phyloP scores from a whole-genome alignment of 30 jellyfish, hydroid and myxozoan genomes.

The Turritopsis dohrnii region DNA sequence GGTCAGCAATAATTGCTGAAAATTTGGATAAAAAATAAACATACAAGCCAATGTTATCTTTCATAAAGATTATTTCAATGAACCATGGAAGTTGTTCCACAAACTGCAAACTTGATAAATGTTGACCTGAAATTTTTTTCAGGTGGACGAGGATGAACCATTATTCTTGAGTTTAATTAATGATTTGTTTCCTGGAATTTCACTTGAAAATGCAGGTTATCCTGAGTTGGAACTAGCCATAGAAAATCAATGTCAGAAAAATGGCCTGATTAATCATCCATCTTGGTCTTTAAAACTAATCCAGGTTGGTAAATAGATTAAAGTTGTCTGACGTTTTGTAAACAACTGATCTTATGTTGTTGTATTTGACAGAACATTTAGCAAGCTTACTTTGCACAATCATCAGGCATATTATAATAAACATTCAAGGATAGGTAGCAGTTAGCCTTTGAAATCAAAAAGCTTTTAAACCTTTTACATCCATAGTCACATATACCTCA shows the following conservation, averaged over 20 bases:
- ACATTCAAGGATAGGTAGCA: too few relatives aligned
- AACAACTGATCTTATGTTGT: too few relatives aligned
- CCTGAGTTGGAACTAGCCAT: slow-evolving; percentile 77
- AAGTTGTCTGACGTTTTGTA: too few relatives aligned
- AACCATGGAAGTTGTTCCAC: too few relatives aligned
- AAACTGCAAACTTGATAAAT: background rate
- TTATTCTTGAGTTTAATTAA: slow-evolving; percentile 74
- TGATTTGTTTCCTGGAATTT: slow-evolving; percentile 81
- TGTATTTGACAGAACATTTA: too few relatives aligned
- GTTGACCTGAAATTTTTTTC: background rate
- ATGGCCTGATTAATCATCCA: slow-evolving; percentile 63
- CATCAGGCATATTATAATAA: too few relatives aligned
- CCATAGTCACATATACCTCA: background rate
- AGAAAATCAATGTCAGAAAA: slow-evolving; percentile 54
- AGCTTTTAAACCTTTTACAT: too few relatives aligned
- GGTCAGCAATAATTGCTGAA: background rate
- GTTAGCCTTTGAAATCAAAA: too few relatives aligned
- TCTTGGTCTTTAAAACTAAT: slow-evolving; percentile 71
- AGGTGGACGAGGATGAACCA: slow-evolving; percentile 91
- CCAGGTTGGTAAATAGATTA: slow-evolving; percentile 62
- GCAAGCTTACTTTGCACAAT: too few relatives aligned
- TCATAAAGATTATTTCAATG: too few relatives aligned
- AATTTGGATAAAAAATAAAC: background rate
- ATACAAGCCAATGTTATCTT: too few relatives aligned
- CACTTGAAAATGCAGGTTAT: slow-evolving; percentile 80